A percentile compares a stretch with the other conserved stretches of the same genome.
Evolutionary conservation across 2,888 invertebrate genomes (phyloP).

Genomic region (Apamea anceps): DNA sequence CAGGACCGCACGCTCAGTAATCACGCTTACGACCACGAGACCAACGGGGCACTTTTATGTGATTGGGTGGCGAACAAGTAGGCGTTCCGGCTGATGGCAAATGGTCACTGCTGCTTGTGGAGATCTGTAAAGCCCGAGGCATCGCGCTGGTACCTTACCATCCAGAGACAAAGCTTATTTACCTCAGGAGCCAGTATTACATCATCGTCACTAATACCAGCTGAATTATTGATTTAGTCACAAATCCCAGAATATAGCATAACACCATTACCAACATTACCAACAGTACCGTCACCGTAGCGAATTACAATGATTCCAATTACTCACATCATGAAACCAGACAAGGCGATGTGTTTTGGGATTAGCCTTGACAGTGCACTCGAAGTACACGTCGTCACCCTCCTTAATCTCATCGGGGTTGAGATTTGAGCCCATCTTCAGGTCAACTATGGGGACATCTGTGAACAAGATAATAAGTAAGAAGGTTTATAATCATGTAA

Average conservation of each 20-base stretch:
- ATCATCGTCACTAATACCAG: not conserved
- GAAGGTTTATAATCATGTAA: not conserved
- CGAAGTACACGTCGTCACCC: conserved; percentile 97
- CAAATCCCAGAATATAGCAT: not conserved
- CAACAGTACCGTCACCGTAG: not conserved
- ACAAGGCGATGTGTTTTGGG: conserved; percentile 95
- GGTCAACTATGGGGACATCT: conserved; percentile 95
- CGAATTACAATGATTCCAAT: conserved; percentile 24
- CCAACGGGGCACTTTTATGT: too few relatives aligned
- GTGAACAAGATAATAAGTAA: conserved; percentile 74
- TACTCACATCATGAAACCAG: conserved; percentile 94
- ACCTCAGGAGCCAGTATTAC: not conserved
- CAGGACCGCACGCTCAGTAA: too few relatives aligned
- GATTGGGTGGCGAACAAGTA: too few relatives aligned
- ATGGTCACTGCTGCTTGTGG: not conserved
- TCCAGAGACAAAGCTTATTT: not conserved
- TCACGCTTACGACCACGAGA: too few relatives aligned
- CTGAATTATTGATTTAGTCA: not conserved
- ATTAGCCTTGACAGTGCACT: conserved; percentile 95
- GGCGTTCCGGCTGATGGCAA: not conserved
- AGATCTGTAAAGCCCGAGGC: not conserved
- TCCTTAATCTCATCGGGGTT: conserved; percentile 97
- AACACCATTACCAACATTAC: not conserved
- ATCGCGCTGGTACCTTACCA: not conserved
- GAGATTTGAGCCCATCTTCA: conserved; percentile 95